These are phyloP conservation scores for Echiichthys vipera DNA, from an alignment of 2,797 vertebrate genomes.

Conservation along the genomic window DNA sequence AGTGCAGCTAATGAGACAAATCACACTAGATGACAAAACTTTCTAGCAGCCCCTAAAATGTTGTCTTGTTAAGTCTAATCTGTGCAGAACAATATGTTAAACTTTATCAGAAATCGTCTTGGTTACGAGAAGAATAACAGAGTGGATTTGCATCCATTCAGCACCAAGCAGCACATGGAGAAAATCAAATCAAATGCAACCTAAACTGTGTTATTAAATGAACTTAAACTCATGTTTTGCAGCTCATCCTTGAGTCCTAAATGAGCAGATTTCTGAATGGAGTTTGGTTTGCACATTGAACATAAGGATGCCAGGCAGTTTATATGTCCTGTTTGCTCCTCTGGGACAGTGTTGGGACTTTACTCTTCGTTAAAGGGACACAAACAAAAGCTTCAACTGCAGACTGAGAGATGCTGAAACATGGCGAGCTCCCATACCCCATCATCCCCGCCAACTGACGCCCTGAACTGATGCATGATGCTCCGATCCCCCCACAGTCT, in stretches of 20 bases:
- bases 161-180: not conserved
- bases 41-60: not conserved
- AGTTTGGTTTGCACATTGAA: not conserved
- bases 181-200: no score
- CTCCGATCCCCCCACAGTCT: conserved; percentile 21
- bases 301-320: no score
- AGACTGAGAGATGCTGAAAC: conserved; percentile 24
- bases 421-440: conserved; percentile 17
- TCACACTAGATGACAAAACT: not conserved
- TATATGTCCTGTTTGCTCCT: not conserved
- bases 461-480: conserved; percentile 29
- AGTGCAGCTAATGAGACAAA: not conserved
- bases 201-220: not conserved
- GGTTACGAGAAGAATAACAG: not conserved
- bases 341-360: not conserved
- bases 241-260: rapidly evolving
- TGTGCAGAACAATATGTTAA: not conserved
- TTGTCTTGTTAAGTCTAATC: not conserved
- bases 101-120: not conserved
- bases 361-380: not conserved
- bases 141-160: not conserved
- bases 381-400: not conserved
- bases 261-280: not conserved
- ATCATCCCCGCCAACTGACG: conserved; percentile 31
- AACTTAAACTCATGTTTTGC: not conserved